A percentile compares a stretch with the other conserved stretches of the same genome.
phyloP scores from a whole-genome alignment of 2,888 invertebrate genomes.

The Campopleginae sp. region DNA sequence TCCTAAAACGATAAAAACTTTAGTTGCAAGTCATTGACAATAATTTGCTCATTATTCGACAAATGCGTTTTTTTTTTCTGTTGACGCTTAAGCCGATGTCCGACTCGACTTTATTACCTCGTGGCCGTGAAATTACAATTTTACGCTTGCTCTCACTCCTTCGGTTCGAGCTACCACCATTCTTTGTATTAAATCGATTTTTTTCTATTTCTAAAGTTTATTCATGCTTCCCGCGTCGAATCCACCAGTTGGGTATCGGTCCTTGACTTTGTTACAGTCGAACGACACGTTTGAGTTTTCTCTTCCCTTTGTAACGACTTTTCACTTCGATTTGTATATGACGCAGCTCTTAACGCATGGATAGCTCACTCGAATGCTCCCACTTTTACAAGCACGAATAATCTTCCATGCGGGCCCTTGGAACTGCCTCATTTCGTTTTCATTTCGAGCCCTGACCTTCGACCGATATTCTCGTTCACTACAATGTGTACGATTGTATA shows the following conservation, averaged over 20 bases:
- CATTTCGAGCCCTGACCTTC: slow-evolving; percentile 56
- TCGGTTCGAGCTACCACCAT: slow-evolving; percentile 36
- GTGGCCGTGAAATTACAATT: slow-evolving; percentile 36
- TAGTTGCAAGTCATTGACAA: neutral
- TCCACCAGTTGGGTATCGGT: slow-evolving; percentile 9
- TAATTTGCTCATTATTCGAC: slow-evolving; percentile 4
- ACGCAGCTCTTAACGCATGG: slow-evolving; percentile 54
- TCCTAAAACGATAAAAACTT: neutral
- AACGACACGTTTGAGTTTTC: slow-evolving; percentile 37
- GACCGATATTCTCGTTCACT: slow-evolving; percentile 30
- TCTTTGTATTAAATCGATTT: slow-evolving; percentile 36
- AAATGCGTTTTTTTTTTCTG: neutral
- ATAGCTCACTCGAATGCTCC: slow-evolving; percentile 51
- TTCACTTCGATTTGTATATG: slow-evolving; percentile 51
- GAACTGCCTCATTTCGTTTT: slow-evolving; percentile 55
- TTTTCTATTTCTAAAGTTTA: slow-evolving; percentile 29
- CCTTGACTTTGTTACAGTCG: slow-evolving; percentile 43
- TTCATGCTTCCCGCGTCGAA: slow-evolving; percentile 17
- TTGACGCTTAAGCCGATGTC: neutral
- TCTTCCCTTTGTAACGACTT: slow-evolving; percentile 28
- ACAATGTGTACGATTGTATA: slow-evolving; percentile 8
- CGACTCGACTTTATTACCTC: slow-evolving; percentile 1
- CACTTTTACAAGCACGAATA: slow-evolving; percentile 28
- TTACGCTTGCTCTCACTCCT: slow-evolving; percentile 39
- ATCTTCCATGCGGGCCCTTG: slow-evolving; percentile 62